Conservation (phyloP, 2,113 vertebrate genomes). For the Plectropomus leopardus region DNA sequence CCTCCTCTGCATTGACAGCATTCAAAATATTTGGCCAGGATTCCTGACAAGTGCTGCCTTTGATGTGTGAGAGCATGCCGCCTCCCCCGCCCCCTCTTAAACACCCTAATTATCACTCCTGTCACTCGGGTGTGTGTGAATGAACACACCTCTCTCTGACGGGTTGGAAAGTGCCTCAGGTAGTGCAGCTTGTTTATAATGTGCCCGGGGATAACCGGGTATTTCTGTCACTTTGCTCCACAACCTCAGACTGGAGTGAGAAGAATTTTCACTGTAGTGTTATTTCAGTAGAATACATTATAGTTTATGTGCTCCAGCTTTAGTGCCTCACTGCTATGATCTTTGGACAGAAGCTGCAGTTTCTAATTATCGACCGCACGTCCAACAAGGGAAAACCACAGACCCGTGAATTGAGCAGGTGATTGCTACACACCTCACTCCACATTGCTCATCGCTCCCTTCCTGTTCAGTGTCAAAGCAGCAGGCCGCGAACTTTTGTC, state of each 20-base stretch:
- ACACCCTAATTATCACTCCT: constrained; percentile 81
- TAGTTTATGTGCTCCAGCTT: constrained; percentile 8
- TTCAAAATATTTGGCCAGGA: constrained; percentile 72
- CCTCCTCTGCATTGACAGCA: constrained; percentile 61
- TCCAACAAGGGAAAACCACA: constrained; percentile 45
- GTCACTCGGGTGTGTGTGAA: constrained; percentile 65
- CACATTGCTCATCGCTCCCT: constrained; percentile 44
- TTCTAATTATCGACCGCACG: constrained; percentile 53
- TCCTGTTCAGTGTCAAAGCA: constrained; percentile 45
- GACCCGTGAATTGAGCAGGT: constrained; percentile 44
- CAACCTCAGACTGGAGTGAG: constrained; percentile 6
- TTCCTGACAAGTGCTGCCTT: constrained; percentile 70
- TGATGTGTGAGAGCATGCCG: constrained; percentile 75
- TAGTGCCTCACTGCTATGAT: not conserved
- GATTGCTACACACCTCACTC: constrained; percentile 43
- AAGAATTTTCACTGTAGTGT: constrained; percentile 5
- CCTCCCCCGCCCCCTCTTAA: constrained; percentile 75
- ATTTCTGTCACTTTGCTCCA: constrained; percentile 61
- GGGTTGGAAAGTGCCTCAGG: constrained; percentile 70
- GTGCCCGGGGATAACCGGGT: constrained; percentile 51
- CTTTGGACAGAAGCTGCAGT: constrained; percentile 17
- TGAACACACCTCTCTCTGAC: constrained; percentile 63
- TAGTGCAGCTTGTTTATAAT: constrained; percentile 64
- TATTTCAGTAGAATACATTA: not conserved
- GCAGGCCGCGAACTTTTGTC: constrained; percentile 38